Conservation (phyloP, 2,797 vertebrate genomes). For the Champsocephalus gunnari region DNA sequence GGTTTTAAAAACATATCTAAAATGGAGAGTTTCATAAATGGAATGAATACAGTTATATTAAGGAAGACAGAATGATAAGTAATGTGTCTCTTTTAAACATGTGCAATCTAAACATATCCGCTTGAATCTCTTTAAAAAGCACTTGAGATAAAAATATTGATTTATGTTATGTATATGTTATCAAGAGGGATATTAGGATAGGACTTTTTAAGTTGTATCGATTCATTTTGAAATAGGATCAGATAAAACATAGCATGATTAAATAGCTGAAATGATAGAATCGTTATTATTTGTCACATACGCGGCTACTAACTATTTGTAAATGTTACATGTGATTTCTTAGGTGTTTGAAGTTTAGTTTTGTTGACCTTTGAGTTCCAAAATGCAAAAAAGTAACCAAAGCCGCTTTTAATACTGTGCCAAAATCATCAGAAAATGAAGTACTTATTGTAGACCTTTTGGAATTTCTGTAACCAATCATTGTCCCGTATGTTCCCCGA, state of each 20-base stretch:
- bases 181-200: not conserved
- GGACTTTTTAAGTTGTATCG: too few species aligned
- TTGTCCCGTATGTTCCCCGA: not conserved
- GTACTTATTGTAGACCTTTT: constrained; percentile 1
- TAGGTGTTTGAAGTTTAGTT: not conserved
- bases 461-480: not conserved
- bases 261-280: too few species aligned
- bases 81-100: too few species aligned
- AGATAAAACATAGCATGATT: too few species aligned
- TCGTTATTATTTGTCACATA: too few species aligned
- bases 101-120: too few species aligned
- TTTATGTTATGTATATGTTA: not conserved
- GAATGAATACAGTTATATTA: too few species aligned
- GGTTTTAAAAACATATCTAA: too few species aligned
- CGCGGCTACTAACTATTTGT: not conserved
- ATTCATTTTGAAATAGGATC: too few species aligned
- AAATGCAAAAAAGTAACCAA: not conserved
- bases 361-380: not conserved
- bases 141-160: not conserved
- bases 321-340: constrained; percentile 9
- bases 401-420: not conserved
- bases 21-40: too few species aligned
- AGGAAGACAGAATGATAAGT: too few species aligned
- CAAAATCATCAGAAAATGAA: not conserved
- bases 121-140: too few species aligned